Percentiles rank a stretch among this genome's conserved stretches.
Conservation (phyloP, 2,797 vertebrate genomes). For the Enteromius trimaculatus region DNA sequence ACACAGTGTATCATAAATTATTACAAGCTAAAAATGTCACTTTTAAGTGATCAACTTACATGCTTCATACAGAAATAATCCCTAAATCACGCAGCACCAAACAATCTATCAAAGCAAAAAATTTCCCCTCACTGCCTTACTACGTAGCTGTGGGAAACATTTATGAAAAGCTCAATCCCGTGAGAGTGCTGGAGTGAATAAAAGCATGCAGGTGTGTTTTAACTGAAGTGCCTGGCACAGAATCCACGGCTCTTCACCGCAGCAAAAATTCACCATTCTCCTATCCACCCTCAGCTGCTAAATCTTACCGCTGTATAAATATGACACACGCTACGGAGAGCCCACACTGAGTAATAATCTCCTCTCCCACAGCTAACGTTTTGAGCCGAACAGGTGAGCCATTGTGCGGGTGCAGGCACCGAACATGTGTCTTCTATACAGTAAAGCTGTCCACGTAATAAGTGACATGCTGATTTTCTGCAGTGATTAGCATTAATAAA, state of each 20-base stretch:
- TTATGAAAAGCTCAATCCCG: constrained; percentile 44
- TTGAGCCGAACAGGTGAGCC: constrained; percentile 29
- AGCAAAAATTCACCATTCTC: constrained; percentile 4
- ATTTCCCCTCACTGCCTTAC: neutral
- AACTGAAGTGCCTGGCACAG: constrained; percentile 27
- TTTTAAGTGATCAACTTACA: neutral
- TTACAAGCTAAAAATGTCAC: no score
- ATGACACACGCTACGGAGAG: neutral
- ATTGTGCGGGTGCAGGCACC: neutral
- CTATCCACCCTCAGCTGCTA: constrained; percentile 16
- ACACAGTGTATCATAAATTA: neutral
- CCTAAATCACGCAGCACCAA: neutral
- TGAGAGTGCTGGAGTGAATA: constrained; percentile 26
- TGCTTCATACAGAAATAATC: neutral
- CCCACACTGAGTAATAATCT: constrained; percentile 30
- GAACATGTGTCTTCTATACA: constrained; percentile 6
- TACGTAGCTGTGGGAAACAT: constrained; percentile 45
- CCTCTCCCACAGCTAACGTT: constrained; percentile 23
- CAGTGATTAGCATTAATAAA: constrained; percentile 57
- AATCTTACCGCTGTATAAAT: constrained; percentile 5
- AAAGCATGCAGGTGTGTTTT: constrained; percentile 57
- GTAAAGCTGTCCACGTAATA: neutral
- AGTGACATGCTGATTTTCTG: constrained; percentile 49
- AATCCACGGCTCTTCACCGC: constrained; percentile 28
- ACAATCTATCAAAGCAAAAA: neutral